phyloP scores from a whole-genome alignment of 2,888 invertebrate species.

The Chymomyza fuscimana region DNA sequence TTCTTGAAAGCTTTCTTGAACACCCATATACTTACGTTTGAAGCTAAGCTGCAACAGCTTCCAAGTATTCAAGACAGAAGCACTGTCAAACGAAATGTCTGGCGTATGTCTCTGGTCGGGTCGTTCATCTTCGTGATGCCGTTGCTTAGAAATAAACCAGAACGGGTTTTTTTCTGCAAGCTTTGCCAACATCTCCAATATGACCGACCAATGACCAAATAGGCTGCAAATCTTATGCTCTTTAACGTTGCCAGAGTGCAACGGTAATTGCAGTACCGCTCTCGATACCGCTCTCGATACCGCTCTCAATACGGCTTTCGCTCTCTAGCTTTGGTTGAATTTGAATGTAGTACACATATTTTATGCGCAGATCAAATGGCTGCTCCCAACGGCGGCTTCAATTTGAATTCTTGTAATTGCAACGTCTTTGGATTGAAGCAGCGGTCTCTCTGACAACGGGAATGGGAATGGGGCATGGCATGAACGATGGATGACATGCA shows the following conservation, averaged over 20 bases:
- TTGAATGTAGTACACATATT: neutral
- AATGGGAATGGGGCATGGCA: neutral
- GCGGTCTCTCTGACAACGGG: neutral
- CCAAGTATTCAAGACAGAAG: neutral
- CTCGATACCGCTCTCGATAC: neutral
- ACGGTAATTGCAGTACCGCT: conserved; percentile 4
- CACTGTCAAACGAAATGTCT: conserved; percentile 41
- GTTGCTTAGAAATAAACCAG: conserved; percentile 70
- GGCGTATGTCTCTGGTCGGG: conserved; percentile 61
- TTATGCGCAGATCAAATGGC: conserved; percentile 6
- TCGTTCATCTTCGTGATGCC: conserved; percentile 75
- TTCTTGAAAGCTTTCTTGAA: neutral
- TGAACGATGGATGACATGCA: conserved; percentile 47
- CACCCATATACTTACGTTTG: neutral
- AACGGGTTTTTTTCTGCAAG: conserved; percentile 63
- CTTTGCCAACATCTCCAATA: conserved; percentile 60
- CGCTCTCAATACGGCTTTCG: conserved; percentile 9
- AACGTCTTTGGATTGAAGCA: conserved; percentile 46
- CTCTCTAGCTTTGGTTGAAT: neutral
- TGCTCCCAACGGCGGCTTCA: neutral
- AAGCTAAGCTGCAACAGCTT: neutral
- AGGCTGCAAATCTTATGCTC: conserved; percentile 6
- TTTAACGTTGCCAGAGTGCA: neutral
- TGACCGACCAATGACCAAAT: conserved; percentile 69
- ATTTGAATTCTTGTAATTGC: conserved; percentile 41